Evolutionary conservation across 2,888 invertebrate genomes (phyloP).

Genomic region (Oegoconia quadripuncta): DNA sequence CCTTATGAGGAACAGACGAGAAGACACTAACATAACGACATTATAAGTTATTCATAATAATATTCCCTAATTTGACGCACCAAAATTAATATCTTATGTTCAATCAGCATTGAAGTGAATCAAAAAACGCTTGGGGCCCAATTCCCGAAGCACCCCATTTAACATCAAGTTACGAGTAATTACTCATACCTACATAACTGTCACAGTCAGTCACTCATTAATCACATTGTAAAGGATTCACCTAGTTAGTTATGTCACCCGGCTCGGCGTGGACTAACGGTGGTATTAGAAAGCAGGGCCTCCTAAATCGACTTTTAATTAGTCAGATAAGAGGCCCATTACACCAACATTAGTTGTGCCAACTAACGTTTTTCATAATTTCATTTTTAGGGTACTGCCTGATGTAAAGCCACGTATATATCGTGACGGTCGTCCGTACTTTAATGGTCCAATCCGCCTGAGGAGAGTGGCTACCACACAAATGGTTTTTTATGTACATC

Average conservation of each 20-base stretch:
- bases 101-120: not conserved
- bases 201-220: conserved; percentile 40
- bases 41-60: too few relatives aligned
- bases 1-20: too few relatives aligned
- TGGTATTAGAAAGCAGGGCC: conserved; percentile 55
- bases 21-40: too few relatives aligned
- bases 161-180: conserved; percentile 20
- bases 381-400: conserved; percentile 43
- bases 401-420: too few relatives aligned
- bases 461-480: too few relatives aligned
- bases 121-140: not conserved
- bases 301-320: conserved; percentile 77
- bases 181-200: conserved; percentile 31
- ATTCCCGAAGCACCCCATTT: not conserved
- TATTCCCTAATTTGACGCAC: too few relatives aligned
- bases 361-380: conserved; percentile 56
- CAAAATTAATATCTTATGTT: too few relatives aligned
- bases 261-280: conserved; percentile 32
- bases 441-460: too few relatives aligned
- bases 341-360: conserved; percentile 66
- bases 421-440: too few relatives aligned
- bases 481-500: too few relatives aligned
- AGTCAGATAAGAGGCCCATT: conserved; percentile 73
- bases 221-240: conserved; percentile 53
- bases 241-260: conserved; percentile 50